Evolutionary conservation across 2,113 vertebrate genomes (phyloP).

Genomic region (Bos taurus): DNA sequence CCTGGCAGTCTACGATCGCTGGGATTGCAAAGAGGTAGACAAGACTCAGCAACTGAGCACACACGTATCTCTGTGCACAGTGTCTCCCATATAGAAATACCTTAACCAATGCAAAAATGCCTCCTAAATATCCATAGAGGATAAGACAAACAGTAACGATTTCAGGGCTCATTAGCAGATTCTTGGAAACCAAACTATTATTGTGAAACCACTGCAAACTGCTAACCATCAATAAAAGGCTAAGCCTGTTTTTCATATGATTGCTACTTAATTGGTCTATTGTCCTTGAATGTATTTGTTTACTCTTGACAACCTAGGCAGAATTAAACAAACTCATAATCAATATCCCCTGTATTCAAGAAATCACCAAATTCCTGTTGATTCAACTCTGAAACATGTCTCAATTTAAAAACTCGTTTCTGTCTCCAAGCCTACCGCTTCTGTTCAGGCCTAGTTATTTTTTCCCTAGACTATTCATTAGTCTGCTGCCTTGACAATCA

Average conservation of each 20-base stretch:
- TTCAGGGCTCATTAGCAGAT: not conserved
- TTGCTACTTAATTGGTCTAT: not conserved
- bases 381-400: not conserved
- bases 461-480: not conserved
- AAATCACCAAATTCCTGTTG: not conserved
- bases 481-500: not conserved
- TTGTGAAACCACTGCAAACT: not conserved
- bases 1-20: not conserved
- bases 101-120: not conserved
- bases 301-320: not conserved
- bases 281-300: not conserved
- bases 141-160: not conserved
- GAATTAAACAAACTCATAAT: not conserved
- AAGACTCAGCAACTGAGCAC: not conserved
- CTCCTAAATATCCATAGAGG: not conserved
- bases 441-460: not conserved
- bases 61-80: not conserved
- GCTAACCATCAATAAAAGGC: not conserved
- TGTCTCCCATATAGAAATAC: not conserved
- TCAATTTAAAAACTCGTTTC: not conserved
- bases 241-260: not conserved
- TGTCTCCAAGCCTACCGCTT: not conserved
- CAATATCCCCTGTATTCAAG: not conserved
- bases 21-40: not conserved
- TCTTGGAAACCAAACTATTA: not conserved